Evolutionary conservation across 2,113 vertebrate genomes (phyloP), one percentile per base, ranked within the genome.

Genomic region (Phoenicopterus ruber): DNA sequence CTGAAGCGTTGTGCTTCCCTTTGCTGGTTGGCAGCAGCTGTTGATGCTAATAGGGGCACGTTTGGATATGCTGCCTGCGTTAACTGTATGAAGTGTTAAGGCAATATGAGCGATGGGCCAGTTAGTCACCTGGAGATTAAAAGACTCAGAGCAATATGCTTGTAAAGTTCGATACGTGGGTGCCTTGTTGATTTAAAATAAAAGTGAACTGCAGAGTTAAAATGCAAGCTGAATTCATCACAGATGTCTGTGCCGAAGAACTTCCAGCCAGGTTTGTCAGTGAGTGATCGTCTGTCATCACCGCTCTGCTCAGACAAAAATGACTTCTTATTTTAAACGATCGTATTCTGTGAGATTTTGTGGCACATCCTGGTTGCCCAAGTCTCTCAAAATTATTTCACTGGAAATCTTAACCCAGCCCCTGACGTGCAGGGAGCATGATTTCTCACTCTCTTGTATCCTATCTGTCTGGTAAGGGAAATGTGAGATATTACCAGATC

Each of bases 1-100:
- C 88, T 83, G 55, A 65, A 94, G 82, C 19, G 31, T 13, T 81
- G 28, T 73, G 58, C 57, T 95, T 83, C 76, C 46, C 71, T 71
- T 52, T 74, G 38, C 83, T 78, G 63, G 20, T 26, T 86, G 83
- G 80, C 59, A 95, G 93, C 80, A 92, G 88, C 88, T 93, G 86
- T 49, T 81, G 65, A 21, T 79, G 81, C 28, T 72, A 85, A 86
- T 82, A 72, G 49, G 3, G 4, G 65, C 31, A 1, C 62, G 57
- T 91, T 79, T 89, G 91, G 52, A 67, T 65, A 17, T 10, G n/a
- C 72, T 70, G 72, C 38, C n/a, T 78, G 65, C 24, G 11, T 89
- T 88, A 88, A 40, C 69, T 89, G 42, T 7, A 28, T 62, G 69
- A 83, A 40, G 38, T 47, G 65, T 42, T 83, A 34, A 54, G 61